Percentiles rank a stretch among this genome's conserved stretches.
These are phyloP conservation scores for Clistopyga incitator DNA, from an alignment of 2,888 invertebrate genomes.

Conservation along the genomic window DNA sequence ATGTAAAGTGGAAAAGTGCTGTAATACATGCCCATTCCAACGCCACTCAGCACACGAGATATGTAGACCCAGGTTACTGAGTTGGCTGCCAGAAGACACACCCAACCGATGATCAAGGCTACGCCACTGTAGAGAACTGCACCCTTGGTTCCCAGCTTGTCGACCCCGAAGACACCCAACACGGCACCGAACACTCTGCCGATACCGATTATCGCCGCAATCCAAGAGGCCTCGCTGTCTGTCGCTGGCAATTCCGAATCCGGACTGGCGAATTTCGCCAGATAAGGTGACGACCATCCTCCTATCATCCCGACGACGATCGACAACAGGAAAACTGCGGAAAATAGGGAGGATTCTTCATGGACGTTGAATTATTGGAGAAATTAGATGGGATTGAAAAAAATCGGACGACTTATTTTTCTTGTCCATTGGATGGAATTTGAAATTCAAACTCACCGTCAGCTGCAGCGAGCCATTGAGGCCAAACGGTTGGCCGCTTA, in stretches of 20 bases:
- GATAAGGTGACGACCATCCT: conserved; percentile 79
- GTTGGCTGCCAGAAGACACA: conserved; percentile 60
- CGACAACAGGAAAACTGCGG: conserved; percentile 73
- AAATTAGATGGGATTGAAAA: not conserved
- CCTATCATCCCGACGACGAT: conserved; percentile 72
- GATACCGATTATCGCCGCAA: conserved; percentile 68
- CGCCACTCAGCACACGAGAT: conserved; percentile 62
- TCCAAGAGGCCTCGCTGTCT: conserved; percentile 66
- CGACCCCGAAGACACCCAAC: conserved; percentile 61
- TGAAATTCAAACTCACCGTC: conserved; percentile 49
- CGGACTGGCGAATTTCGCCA: conserved; percentile 71
- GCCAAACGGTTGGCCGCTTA: conserved; percentile 57
- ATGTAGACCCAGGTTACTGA: conserved; percentile 63
- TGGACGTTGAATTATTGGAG: not conserved
- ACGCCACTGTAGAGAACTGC: conserved; percentile 61
- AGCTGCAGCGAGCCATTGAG: conserved; percentile 63
- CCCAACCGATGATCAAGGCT: conserved; percentile 60
- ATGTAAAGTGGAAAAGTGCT: conserved; percentile 76
- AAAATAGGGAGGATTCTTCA: not conserved
- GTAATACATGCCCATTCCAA: conserved; percentile 76
- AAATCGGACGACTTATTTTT: not conserved
- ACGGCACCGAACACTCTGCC: conserved; percentile 66
- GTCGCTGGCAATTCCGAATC: conserved; percentile 66
- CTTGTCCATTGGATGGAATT: not conserved
- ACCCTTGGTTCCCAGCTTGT: conserved; percentile 65